Conservation (phyloP, 1,140 invertebrate genomes). For the Zaprionus nigranus region DNA sequence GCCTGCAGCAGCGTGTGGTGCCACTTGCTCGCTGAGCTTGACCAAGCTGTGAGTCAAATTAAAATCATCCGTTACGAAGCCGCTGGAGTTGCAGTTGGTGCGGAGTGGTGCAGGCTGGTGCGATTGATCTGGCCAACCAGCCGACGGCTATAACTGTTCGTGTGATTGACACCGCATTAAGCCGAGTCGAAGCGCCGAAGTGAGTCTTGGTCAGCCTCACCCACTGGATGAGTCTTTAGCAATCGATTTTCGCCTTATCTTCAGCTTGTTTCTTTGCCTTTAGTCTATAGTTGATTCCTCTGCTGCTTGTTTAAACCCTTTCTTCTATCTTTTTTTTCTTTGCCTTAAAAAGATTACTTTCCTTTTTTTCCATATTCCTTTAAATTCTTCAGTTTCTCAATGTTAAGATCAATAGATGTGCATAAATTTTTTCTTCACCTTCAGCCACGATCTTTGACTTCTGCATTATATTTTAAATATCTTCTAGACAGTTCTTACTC, state of each 20-base stretch:
- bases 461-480: background rate
- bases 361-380: too few relatives aligned
- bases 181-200: background rate
- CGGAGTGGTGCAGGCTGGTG: background rate
- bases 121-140: background rate
- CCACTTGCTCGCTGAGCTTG: background rate
- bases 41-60: background rate
- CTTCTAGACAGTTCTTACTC: background rate
- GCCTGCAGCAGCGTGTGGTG: background rate
- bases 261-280: background rate
- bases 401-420: too few relatives aligned
- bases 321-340: too few relatives aligned
- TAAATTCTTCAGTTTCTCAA: too few relatives aligned
- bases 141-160: slow-evolving; percentile 1
- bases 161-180: slow-evolving; percentile 6
- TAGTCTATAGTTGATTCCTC: background rate
- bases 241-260: background rate
- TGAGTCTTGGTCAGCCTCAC: background rate
- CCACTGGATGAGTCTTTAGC: background rate
- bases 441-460: background rate
- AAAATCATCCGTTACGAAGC: background rate
- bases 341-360: too few relatives aligned
- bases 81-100: background rate
- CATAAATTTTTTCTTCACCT: too few relatives aligned
- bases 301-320: background rate